phyloP scores from a whole-genome alignment of 2,888 invertebrate genomes.

The Hypena proboscidalis region DNA sequence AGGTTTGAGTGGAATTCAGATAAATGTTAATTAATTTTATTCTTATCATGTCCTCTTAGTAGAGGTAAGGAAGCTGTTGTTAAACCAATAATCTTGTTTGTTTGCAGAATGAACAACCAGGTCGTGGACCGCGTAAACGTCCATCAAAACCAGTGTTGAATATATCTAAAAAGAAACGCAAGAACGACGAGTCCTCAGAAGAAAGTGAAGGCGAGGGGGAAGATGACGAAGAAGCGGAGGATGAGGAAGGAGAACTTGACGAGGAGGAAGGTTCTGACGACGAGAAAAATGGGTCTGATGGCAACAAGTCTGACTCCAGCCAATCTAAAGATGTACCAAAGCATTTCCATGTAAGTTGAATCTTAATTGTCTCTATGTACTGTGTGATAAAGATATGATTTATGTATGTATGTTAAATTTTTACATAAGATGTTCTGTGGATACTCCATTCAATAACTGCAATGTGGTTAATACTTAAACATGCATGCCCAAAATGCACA shows the following conservation, averaged over 20 bases:
- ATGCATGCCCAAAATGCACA: no score
- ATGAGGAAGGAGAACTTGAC: conserved; percentile 77
- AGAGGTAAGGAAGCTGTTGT: no score
- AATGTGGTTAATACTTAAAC: no score
- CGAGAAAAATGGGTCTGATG: conserved; percentile 82
- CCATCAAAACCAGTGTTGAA: conserved; percentile 64
- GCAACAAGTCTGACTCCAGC: conserved; percentile 82
- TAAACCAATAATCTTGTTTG: no score
- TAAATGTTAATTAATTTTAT: background rate
- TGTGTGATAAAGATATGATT: no score
- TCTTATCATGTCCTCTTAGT: no score
- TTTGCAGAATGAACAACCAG: conserved; percentile 67
- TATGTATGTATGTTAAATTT: no score
- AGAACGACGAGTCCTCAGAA: conserved; percentile 75
- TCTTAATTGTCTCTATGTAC: no score
- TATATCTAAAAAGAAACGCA: conserved; percentile 79
- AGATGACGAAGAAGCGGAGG: conserved; percentile 74
- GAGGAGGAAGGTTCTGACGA: conserved; percentile 83
- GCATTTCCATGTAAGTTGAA: conserved; percentile 78
- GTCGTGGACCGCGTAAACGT: conserved; percentile 70
- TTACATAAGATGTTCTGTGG: no score
- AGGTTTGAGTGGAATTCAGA: no score
- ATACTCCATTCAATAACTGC: no score
- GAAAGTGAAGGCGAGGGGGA: conserved; percentile 77
- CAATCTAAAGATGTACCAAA: conserved; percentile 84